Base-by-base conservation (phyloP, 2,113 vertebrate genomes). In the Anser brachyrhynchus region DNA sequence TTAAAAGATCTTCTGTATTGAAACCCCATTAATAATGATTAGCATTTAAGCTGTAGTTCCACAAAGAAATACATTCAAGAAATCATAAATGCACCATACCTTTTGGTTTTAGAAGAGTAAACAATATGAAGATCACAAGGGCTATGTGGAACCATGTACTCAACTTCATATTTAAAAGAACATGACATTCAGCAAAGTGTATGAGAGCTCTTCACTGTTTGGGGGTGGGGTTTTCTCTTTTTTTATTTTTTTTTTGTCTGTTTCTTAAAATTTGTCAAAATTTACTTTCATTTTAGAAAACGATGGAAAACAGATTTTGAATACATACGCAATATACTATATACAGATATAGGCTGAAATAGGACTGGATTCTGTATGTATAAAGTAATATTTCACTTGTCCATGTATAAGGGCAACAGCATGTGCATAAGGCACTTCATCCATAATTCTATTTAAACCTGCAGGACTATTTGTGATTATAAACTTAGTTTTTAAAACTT, bases 21-120 rank as follows among this genome's bases (percentile, higher is more conserved):
- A 46, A 93, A 70, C 11, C 2, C 5, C 19, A 29, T 74, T 61
- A 41, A 41, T 12, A 54, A 41, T 25, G 13, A n/a, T 54, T 26
- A 41, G 44, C 28, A 64, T n/a, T 71, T 81, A 84, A 75, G 28
- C 19, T 39, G 46, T 65, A 49, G 15, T 22, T 89, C 67, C 9
- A 21, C 37, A 74, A 65, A n/a, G 12, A 87, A 75, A 72, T 33
- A 43, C 33, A 78, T 76, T 71, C 41, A 51, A 62, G 31, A 31
- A 19, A 12, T 17, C 58, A n/a, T n/a, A 62, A 76, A 82, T 51
- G 13, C 10, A 66, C 21, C 31, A 7, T 35, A n/a, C 13, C 39
- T 79, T 71, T 84, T 21, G 16, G 61, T 61, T 84, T 94, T 67
- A 41, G 76, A 70, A 19, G 74, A 75, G 87, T 72, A 25, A 66